phyloP scores from a whole-genome alignment of 2,888 invertebrate genomes.

The Cryptops parisi region DNA sequence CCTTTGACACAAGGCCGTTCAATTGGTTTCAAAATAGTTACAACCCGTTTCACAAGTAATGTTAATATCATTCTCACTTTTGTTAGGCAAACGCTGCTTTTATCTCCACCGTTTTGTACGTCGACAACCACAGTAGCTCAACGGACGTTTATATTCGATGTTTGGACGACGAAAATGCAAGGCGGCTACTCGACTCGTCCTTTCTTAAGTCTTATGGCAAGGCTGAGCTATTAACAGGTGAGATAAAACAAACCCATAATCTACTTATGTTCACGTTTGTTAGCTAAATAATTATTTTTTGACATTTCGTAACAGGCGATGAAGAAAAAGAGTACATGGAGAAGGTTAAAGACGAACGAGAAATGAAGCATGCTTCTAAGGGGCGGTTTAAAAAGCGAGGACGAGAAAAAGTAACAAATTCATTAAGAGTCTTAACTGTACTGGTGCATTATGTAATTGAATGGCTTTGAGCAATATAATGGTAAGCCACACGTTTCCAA shows the following conservation, averaged over 20 bases:
- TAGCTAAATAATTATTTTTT: not conserved
- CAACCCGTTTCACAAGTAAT: not conserved
- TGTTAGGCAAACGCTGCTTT: not conserved
- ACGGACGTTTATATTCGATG: not conserved
- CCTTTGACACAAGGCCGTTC: too few relatives aligned
- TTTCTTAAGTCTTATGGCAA: not conserved
- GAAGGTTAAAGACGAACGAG: not conserved
- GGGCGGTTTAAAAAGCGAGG: not conserved
- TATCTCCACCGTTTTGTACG: not conserved
- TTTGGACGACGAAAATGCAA: not conserved
- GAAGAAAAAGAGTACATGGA: not conserved
- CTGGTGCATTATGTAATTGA: too few relatives aligned
- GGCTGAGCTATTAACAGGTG: not conserved
- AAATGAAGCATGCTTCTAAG: not conserved
- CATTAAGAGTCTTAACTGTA: too few relatives aligned
- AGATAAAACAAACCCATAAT: not conserved
- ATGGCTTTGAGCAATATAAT: too few relatives aligned
- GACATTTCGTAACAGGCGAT: not conserved
- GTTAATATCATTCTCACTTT: not conserved
- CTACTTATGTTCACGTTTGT: not conserved
- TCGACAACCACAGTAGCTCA: not conserved
- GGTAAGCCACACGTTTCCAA: too few relatives aligned
- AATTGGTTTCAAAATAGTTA: not conserved
- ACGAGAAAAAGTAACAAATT: not conserved
- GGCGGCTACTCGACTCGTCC: not conserved